phyloP scores from a whole-genome alignment of 2,113 vertebrate species.

The Datnioides undecimradiatus region DNA sequence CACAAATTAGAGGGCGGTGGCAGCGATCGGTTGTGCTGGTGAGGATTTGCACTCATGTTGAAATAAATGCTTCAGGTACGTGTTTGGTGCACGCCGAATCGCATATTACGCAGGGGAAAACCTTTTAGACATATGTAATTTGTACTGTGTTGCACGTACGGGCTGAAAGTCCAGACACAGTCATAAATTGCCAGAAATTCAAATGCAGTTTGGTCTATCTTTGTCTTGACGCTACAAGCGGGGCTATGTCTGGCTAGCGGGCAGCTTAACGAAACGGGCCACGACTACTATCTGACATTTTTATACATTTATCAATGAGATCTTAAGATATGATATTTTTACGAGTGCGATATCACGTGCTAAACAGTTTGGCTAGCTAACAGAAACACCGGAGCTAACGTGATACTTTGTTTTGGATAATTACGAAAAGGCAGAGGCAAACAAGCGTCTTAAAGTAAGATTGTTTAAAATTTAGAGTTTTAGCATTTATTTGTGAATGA shows the following conservation, averaged over 20 bases:
- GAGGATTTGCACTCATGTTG: not conserved
- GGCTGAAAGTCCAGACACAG: too few relatives aligned
- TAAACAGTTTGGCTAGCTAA: not conserved
- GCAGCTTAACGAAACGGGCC: not conserved
- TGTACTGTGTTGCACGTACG: not conserved
- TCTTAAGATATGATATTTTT: not conserved
- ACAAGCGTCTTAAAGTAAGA: not conserved
- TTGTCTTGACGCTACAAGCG: not conserved
- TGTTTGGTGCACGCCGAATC: not conserved
- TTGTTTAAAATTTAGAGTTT: not conserved
- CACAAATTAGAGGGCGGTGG: slow-evolving; percentile 16
- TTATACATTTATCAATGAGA: not conserved
- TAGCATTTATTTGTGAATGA: slow-evolving; percentile 36
- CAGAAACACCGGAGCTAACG: not conserved
- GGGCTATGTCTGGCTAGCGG: not conserved
- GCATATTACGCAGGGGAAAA: not conserved
- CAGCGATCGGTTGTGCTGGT: not conserved
- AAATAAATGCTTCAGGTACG: not conserved
- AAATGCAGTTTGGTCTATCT: not conserved
- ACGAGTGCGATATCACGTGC: not conserved
- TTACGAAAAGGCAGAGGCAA: not conserved
- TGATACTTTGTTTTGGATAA: not conserved
- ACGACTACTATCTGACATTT: not conserved
- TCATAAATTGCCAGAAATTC: not conserved
- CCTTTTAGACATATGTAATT: accelerated